phyloP scores from a whole-genome alignment of 2,888 invertebrate genomes.

The Halictus quadricinctus region DNA sequence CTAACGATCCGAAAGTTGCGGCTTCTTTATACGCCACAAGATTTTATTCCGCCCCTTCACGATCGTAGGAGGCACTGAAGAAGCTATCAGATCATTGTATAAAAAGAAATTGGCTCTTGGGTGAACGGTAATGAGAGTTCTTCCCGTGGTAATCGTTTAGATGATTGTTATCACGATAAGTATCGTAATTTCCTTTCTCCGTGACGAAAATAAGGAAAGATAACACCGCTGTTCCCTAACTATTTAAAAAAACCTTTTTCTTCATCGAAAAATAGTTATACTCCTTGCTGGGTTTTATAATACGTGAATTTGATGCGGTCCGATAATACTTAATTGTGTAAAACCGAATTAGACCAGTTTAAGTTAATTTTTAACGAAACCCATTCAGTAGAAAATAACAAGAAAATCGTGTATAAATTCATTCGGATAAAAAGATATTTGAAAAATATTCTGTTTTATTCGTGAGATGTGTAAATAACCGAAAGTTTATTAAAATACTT shows the following conservation, averaged over 20 bases:
- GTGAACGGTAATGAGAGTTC: conserved; percentile 54
- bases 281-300: background rate
- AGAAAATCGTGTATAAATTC: background rate
- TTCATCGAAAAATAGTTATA: background rate
- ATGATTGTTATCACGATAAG: conserved; percentile 46
- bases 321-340: background rate
- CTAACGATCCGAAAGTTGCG: conserved; percentile 49
- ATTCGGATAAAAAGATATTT: background rate
- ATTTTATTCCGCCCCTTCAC: conserved; percentile 38
- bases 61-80: conserved; percentile 32
- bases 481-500: no score
- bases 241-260: background rate
- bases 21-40: conserved; percentile 39
- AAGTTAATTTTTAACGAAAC: background rate
- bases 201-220: background rate
- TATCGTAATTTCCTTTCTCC: conserved; percentile 43
- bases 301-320: background rate
- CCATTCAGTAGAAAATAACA: no score
- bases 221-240: background rate
- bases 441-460: background rate
- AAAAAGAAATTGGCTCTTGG: conserved; percentile 58
- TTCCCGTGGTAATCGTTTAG: conserved; percentile 34
- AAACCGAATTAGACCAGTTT: no score
- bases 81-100: conserved; percentile 53
- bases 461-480: background rate